A percentile compares a stretch with the other conserved stretches of the same genome.
phyloP scores from a whole-genome alignment of 1,140 invertebrate genomes.

The Ephestia elutella region DNA sequence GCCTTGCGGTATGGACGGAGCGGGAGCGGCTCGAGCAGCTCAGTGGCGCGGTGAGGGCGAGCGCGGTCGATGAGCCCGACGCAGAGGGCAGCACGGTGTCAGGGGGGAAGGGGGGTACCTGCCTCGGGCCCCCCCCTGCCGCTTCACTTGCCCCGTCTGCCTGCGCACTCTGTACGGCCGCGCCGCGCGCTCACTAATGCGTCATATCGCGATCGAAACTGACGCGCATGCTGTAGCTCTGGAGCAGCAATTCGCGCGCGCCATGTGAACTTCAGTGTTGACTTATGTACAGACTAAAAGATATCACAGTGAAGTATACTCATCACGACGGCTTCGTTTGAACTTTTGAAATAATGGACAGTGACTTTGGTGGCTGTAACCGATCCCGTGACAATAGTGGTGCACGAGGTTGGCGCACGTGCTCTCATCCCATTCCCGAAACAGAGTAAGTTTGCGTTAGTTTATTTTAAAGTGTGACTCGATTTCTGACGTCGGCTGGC shows the following conservation, averaged over 20 bases:
- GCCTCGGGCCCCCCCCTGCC: slow-evolving; percentile 30
- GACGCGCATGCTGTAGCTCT: slow-evolving; percentile 41
- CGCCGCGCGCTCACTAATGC: slow-evolving; percentile 71
- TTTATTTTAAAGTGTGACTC: slow-evolving; percentile 65
- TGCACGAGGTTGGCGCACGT: slow-evolving; percentile 56
- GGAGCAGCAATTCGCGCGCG: slow-evolving; percentile 49
- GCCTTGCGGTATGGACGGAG: slow-evolving; percentile 37
- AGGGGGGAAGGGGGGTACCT: slow-evolving; percentile 32
- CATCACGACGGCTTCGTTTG: slow-evolving; percentile 11
- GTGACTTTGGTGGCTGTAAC: slow-evolving; percentile 49
- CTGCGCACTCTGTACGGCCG: slow-evolving; percentile 56
- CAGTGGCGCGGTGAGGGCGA: slow-evolving; percentile 48
- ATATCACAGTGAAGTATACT: slow-evolving; percentile 13
- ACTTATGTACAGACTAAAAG: slow-evolving; percentile 31
- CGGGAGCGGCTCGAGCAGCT: slow-evolving; percentile 43
- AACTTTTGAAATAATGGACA: slow-evolving; percentile 36
- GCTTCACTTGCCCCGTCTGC: slow-evolving; percentile 39
- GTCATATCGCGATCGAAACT: slow-evolving; percentile 56
- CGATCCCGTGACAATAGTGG: slow-evolving; percentile 36
- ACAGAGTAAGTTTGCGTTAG: slow-evolving; percentile 58
- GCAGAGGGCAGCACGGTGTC: slow-evolving; percentile 63
- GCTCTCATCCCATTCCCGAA: slow-evolving; percentile 38
- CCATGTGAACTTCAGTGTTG: slow-evolving; percentile 68
- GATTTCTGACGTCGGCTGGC: slow-evolving; percentile 33
- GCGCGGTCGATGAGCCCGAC: slow-evolving; percentile 69